These are phyloP conservation scores for Agriopis aurantiaria DNA, from an alignment of 2,888 invertebrate species.

Conservation along the genomic window DNA sequence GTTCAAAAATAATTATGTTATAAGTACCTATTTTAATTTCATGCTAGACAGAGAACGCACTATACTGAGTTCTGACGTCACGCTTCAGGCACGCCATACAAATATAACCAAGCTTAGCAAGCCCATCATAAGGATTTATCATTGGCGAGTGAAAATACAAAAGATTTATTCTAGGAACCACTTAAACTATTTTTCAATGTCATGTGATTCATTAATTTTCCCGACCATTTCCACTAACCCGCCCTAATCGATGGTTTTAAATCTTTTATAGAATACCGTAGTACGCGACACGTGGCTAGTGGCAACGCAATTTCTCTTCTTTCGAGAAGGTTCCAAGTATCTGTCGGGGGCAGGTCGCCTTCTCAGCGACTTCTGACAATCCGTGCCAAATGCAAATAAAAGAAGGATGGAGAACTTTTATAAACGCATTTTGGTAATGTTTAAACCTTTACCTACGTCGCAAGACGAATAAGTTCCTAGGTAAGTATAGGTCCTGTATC, in stretches of 20 bases:
- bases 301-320: slow-evolving; percentile 63
- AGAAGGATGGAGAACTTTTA: background rate
- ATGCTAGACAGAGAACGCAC: too few relatives aligned
- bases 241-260: slow-evolving; percentile 19
- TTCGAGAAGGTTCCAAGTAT: slow-evolving; percentile 55
- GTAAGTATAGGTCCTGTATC: too few relatives aligned
- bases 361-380: slow-evolving; percentile 65
- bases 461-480: too few relatives aligned
- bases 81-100: too few relatives aligned
- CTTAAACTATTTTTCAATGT: slow-evolving; percentile 7
- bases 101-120: too few relatives aligned
- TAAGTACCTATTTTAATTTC: too few relatives aligned
- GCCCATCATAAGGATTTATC: too few relatives aligned
- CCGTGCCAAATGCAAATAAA: slow-evolving; percentile 36
- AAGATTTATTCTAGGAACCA: background rate
- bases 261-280: slow-evolving; percentile 12
- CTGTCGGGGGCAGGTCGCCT: slow-evolving; percentile 63
- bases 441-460: background rate
- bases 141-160: background rate
- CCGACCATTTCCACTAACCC: slow-evolving; percentile 3
- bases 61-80: too few relatives aligned
- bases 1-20: too few relatives aligned
- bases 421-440: background rate
- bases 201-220: slow-evolving; percentile 18
- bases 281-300: slow-evolving; percentile 38